Base-by-base conservation (phyloP, 2,113 vertebrate species). In the Erythrocebus patas region DNA sequence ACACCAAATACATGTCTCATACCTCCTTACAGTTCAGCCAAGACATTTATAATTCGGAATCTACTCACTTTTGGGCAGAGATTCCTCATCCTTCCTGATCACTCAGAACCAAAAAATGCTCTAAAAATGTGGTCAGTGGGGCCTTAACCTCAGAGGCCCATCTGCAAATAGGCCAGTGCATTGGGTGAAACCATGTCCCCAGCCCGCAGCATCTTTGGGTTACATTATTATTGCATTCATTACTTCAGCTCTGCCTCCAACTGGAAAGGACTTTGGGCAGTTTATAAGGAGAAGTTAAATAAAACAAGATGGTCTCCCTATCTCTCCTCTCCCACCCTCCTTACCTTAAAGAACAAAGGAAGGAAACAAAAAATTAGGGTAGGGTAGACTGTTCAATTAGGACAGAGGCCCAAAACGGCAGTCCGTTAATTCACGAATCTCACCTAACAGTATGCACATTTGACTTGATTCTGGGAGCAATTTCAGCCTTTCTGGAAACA, bases 31-130 rank as follows among this genome's bases (percentile, higher is more conserved):
- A 9, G 48, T 43, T 30, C 57, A 93, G 70, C 16, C n/a, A 80
- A 72, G 7, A 8, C 30, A 48, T 75, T 92, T 66, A 59, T 13
- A 88, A 55, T 48, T 84, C 94, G 78, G 82, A 95, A 89, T 2
- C 32, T 48, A 50, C 35, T 96, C 80, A 78, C 52, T 50, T 76
- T 78, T 9, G 89, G 95, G 48, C 16, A 83, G 89, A 52, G 80
- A 75, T 73, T 96, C 27, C 79, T 90, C 86, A 84, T 93, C 59
- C 89, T 96, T 96, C 90, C 89, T 95, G 89, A 90, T 70, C 55
- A 87, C 75, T 97, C 97, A 96, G 90, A 87, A 84, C 57, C 12
- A 23, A 95, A 95, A 97, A 95, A 96, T 93, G 92, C 78, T 91
- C 35, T 8, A 7, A 57, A 72, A 70, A 2, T 70, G 84, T 95